phyloP scores from a whole-genome alignment of 1,140 invertebrate genomes.

The Lycorma delicatula region DNA sequence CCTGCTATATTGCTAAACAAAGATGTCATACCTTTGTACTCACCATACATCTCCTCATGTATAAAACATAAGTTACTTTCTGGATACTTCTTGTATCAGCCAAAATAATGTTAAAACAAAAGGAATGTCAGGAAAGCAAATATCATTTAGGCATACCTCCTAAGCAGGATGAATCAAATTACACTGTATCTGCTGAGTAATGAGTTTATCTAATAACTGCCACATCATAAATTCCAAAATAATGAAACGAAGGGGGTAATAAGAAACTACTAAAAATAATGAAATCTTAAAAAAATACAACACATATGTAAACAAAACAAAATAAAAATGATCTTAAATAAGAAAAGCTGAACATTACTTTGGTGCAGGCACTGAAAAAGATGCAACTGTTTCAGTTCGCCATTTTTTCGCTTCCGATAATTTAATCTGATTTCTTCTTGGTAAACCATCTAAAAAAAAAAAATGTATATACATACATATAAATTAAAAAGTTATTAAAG shows the following conservation, averaged over 20 bases:
- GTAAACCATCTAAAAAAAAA: constrained; percentile 23
- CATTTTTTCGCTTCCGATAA: constrained; percentile 66
- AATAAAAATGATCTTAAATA: neutral
- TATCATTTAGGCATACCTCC: too few relatives aligned
- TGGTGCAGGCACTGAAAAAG: constrained; percentile 62
- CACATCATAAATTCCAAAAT: too few relatives aligned
- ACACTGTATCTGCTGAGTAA: too few relatives aligned
- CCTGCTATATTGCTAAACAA: too few relatives aligned
- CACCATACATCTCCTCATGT: too few relatives aligned
- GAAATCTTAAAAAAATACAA: neutral
- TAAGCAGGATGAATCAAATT: too few relatives aligned
- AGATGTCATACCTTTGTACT: too few relatives aligned
- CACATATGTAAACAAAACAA: neutral
- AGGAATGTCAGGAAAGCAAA: too few relatives aligned
- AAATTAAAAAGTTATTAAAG: neutral
- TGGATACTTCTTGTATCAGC: too few relatives aligned
- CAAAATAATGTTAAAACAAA: too few relatives aligned
- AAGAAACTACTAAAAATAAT: neutral
- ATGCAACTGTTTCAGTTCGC: constrained; percentile 74
- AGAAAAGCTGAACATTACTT: constrained; percentile 14
- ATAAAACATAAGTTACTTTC: too few relatives aligned
- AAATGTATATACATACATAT: neutral
- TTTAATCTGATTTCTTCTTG: constrained; percentile 26
- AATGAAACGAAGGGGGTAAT: neutral
- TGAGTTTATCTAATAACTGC: too few relatives aligned